Percentiles rank a stretch among this genome's conserved stretches.
Evolutionary conservation across 2,888 invertebrate genomes (phyloP).

Genomic region (Poecilobothrus nobilitatus): DNA sequence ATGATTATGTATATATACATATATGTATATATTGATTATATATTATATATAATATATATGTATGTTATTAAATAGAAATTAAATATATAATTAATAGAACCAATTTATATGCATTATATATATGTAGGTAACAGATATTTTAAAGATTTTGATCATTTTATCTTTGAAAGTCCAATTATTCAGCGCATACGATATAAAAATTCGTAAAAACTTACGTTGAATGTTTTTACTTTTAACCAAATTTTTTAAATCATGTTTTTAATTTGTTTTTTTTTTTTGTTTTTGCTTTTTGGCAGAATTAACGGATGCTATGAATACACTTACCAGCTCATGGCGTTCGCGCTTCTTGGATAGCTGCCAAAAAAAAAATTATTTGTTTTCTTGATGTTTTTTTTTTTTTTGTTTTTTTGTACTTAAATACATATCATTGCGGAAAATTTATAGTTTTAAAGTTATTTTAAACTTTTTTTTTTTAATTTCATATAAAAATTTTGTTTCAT

Average conservation of each 20-base stretch:
- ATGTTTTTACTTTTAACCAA: no score
- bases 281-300: background rate
- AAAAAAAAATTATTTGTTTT: background rate
- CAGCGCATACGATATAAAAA: no score
- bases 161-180: no score
- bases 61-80: no score
- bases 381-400: background rate
- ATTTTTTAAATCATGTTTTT: no score
- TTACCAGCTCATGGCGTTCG: background rate
- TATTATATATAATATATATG: background rate
- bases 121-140: background rate
- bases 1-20: no score
- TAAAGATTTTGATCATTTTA: no score
- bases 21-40: no score
- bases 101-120: no score
- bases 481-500: background rate
- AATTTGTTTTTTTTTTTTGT: background rate
- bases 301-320: background rate
- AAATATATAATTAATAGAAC: background rate
- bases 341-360: background rate
- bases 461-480: background rate
- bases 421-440: background rate
- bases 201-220: no score
- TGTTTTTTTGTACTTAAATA: background rate
- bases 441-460: constrained; percentile 1